These are phyloP conservation scores for Saccostrea glomerata DNA, from an alignment of 1,140 invertebrate species.

Conservation along the genomic window DNA sequence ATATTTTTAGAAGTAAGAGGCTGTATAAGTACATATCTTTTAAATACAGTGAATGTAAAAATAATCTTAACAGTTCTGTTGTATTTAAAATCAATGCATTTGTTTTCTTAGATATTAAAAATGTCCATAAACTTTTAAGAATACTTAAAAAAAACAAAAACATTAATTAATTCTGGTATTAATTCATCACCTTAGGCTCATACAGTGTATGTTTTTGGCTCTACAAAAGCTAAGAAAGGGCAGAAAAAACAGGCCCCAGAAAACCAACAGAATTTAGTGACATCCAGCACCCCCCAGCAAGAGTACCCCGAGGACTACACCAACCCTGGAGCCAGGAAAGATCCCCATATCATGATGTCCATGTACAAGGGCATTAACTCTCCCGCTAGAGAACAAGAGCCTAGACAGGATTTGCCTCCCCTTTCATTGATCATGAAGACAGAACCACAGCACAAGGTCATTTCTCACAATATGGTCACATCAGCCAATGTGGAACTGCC, in stretches of 20 bases:
- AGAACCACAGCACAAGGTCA: not conserved
- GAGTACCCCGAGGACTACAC: conserved; percentile 20
- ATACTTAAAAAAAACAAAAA: not conserved
- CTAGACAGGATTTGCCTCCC: conserved; percentile 24
- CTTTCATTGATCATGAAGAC: conserved; percentile 15
- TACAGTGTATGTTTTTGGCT: not conserved
- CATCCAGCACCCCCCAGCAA: conserved; percentile 1
- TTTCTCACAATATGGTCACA: conserved; percentile 12
- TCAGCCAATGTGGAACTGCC: conserved; percentile 16
- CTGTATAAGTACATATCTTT: too few species aligned
- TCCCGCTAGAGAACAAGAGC: not conserved
- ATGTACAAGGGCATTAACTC: conserved; percentile 29
- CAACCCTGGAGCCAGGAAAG: not conserved
- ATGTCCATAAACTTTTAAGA: too few species aligned
- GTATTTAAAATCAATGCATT: too few species aligned
- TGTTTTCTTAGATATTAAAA: too few species aligned
- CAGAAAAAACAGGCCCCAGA: not conserved
- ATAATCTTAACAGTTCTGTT: too few species aligned
- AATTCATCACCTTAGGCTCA: not conserved
- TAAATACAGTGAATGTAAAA: too few species aligned
- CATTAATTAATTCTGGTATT: not conserved
- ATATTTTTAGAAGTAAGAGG: too few species aligned
- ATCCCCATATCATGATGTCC: conserved; percentile 13
- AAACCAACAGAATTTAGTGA: conserved; percentile 6
- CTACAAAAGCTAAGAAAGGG: conserved; percentile 1